Evolutionary conservation across 2,797 vertebrate genomes (phyloP).

Genomic region (Prunella strophiata): DNA sequence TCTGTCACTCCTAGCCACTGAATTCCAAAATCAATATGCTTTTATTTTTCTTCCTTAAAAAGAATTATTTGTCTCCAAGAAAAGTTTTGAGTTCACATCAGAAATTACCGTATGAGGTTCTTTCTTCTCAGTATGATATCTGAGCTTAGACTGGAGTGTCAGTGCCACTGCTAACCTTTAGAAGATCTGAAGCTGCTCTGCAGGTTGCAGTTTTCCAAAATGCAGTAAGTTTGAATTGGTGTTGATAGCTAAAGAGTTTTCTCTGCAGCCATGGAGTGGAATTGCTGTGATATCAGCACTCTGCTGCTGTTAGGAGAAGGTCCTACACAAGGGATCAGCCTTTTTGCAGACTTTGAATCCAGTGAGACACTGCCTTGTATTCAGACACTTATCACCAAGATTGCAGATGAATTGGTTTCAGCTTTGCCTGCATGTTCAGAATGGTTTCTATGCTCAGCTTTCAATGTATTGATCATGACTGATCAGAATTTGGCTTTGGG

Average conservation of each 20-base stretch:
- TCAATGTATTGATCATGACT: neutral
- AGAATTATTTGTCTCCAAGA: neutral
- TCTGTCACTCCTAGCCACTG: neutral
- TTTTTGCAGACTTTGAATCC: neutral
- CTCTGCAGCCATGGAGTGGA: neutral
- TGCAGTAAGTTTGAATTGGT: neutral
- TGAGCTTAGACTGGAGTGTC: neutral
- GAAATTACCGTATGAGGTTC: neutral
- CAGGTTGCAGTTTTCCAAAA: neutral
- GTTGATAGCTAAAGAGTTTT: neutral
- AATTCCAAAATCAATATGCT: neutral
- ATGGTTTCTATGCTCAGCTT: neutral
- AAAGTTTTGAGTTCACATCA: neutral
- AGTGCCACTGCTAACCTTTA: neutral
- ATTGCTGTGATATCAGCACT: neutral
- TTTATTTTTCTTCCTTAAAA: neutral
- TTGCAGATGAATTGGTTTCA: neutral
- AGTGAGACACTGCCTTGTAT: neutral
- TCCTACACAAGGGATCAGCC: neutral
- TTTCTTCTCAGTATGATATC: neutral
- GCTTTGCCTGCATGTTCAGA: neutral
- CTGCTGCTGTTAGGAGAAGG: neutral
- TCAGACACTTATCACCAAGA: neutral
- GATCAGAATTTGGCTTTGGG: neutral
- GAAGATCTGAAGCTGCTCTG: neutral